Evolutionary conservation across 2,113 vertebrate species (phyloP), one percentile per base, ranked within the genome.

Genomic region (Petroica traversi): DNA sequence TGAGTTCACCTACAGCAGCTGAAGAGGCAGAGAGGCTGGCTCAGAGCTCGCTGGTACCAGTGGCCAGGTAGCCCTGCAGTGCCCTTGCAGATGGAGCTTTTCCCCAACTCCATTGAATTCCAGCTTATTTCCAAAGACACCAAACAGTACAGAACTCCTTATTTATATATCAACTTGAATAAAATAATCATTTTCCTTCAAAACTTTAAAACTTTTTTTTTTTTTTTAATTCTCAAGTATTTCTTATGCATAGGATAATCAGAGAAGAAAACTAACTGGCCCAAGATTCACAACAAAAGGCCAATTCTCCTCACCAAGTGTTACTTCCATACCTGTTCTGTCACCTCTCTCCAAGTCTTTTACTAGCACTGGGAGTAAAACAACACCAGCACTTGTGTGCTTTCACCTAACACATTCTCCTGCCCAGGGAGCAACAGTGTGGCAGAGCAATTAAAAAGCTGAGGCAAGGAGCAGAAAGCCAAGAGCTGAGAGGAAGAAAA

Each of bases 41-140:
- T 46, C 3, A 0, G 29, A 74, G 68, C 29, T 58, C 0, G 0
- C 38, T 0, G 1, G 9, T 59, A 22, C 38, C 59, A 67, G 55
- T 17, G 33, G 36, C 52, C 38, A 18, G 38, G 33, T 8, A 78
- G 38, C 63, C 46, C 33, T 11, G 4, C 41, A 26, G 22, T n/a
- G 31, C 38, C 34, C 26, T 66, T 2, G 62, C 20, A 40, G 31
- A 52, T 0, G 0, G 25, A 36, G 7, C 28, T 73, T 62, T 77
- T 75, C 46, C 63, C 33, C 55, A 63, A 0, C 22, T 66, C 33
- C 2, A 4, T 26, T 49, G 28, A 41, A 81, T 20, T 58, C 25
- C 63, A 77, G 55, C 34, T 31, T 41, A 19, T 43, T 75, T 75
- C 73, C 78, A 76, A 85, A 64, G 49, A 23, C 16, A 85, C 9